phyloP scores from a whole-genome alignment of 2,888 invertebrate species.

The Ichneumon xanthorius region DNA sequence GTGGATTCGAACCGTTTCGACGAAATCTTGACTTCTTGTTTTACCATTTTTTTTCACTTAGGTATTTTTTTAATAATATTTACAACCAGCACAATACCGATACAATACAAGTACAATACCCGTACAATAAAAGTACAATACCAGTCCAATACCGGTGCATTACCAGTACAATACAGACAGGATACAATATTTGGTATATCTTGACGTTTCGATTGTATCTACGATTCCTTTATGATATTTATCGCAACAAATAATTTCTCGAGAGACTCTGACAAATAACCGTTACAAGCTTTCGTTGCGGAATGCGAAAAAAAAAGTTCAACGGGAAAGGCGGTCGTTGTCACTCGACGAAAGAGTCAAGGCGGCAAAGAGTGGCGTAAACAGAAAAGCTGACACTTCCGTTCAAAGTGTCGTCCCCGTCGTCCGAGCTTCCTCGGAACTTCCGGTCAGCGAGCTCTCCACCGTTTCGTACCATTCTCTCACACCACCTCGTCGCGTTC shows the following conservation, averaged over 20 bases:
- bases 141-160: no score
- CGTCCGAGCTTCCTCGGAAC: conserved; percentile 38
- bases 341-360: conserved; percentile 13
- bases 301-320: background rate
- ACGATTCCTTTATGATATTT: background rate
- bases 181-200: background rate
- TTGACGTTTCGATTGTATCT: background rate
- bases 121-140: no score
- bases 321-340: background rate
- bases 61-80: no score
- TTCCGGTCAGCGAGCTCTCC: conserved; percentile 42
- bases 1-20: background rate
- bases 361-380: conserved; percentile 50
- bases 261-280: background rate
- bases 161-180: background rate
- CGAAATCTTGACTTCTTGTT: background rate
- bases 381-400: conserved; percentile 69
- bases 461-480: conserved; percentile 13
- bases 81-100: no score
- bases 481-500: background rate
- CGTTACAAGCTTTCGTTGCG: background rate
- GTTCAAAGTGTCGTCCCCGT: conserved; percentile 33
- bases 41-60: background rate
- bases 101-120: no score
- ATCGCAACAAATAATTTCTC: background rate